Evolutionary conservation across 2,888 invertebrate species (phyloP).

Genomic region (Nesidiocoris tenuis): DNA sequence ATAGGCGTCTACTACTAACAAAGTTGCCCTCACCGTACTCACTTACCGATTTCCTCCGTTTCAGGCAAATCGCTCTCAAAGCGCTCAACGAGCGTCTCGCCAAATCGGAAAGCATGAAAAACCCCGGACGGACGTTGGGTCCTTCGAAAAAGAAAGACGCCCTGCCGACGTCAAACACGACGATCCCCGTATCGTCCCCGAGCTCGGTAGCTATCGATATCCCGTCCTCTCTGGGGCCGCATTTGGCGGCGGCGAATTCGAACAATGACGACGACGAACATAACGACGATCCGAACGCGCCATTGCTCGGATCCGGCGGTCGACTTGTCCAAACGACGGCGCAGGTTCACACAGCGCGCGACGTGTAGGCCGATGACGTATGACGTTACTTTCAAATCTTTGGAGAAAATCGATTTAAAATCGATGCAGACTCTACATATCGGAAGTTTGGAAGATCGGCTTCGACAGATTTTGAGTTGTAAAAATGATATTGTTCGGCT

Average conservation of each 20-base stretch:
- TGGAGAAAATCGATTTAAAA: too few species aligned
- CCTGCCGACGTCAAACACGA: conserved; percentile 6
- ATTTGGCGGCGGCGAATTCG: conserved; percentile 8
- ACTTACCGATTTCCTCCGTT: conserved; percentile 52
- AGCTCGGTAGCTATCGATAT: conserved; percentile 32
- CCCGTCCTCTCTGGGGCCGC: conserved; percentile 10
- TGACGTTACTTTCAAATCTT: too few species aligned
- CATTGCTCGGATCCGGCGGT: conserved; percentile 16
- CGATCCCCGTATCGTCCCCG: conserved; percentile 31
- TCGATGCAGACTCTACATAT: too few species aligned
- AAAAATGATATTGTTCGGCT: too few species aligned
- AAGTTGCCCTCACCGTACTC: too few species aligned
- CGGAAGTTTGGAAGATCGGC: too few species aligned
- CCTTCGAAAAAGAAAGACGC: neutral
- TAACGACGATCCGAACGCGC: conserved; percentile 29
- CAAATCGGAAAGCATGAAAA: conserved; percentile 45
- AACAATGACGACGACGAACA: conserved; percentile 18
- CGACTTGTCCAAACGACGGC: conserved; percentile 42
- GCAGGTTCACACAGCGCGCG: conserved; percentile 40
- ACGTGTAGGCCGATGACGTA: too few species aligned
- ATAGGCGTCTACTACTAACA: too few species aligned
- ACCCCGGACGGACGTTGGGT: neutral
- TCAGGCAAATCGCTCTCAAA: conserved; percentile 91
- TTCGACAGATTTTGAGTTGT: too few species aligned
- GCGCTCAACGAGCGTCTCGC: conserved; percentile 64